phyloP scores from a whole-genome alignment of 2,797 vertebrate species.

The Coregonus ussuriensis region DNA sequence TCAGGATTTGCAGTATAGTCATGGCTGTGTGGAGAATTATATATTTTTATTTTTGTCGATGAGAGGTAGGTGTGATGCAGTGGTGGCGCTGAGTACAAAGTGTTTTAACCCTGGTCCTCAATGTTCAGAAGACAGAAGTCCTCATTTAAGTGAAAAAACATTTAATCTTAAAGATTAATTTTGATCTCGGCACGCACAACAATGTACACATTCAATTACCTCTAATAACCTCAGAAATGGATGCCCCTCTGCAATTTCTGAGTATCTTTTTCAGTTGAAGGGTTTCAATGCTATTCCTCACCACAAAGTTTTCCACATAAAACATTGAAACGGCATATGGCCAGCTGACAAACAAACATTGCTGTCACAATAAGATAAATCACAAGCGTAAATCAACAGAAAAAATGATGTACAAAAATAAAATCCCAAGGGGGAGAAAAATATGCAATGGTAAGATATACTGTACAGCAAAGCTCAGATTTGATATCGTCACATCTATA shows the following conservation, averaged over 20 bases:
- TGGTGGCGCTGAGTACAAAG: not conserved
- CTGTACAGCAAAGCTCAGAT: slow-evolving; percentile 6
- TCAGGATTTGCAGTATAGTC: not conserved
- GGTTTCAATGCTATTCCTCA: not conserved
- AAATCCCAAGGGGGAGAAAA: slow-evolving; percentile 43
- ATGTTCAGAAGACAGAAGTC: not conserved
- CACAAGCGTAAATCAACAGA: slow-evolving; percentile 25
- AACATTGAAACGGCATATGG: not conserved
- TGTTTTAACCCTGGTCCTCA: not conserved
- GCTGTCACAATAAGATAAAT: slow-evolving; percentile 36
- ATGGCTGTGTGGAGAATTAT: not conserved
- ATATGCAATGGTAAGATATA: slow-evolving; percentile 25
- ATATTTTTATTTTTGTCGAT: too few species aligned
- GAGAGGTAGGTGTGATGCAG: not conserved
- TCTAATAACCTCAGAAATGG: not conserved
- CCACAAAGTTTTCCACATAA: slow-evolving; percentile 1
- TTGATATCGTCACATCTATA: slow-evolving; percentile 7
- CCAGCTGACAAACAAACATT: slow-evolving; percentile 38
- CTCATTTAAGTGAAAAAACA: not conserved
- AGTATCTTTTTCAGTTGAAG: not conserved
- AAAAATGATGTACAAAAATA: slow-evolving; percentile 43
- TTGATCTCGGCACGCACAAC: not conserved
- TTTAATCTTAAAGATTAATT: not conserved
- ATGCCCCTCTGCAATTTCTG: not conserved
- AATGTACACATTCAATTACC: not conserved